Evolutionary conservation across 2,113 vertebrate species (phyloP).

Genomic region (Taurulus bubalis): DNA sequence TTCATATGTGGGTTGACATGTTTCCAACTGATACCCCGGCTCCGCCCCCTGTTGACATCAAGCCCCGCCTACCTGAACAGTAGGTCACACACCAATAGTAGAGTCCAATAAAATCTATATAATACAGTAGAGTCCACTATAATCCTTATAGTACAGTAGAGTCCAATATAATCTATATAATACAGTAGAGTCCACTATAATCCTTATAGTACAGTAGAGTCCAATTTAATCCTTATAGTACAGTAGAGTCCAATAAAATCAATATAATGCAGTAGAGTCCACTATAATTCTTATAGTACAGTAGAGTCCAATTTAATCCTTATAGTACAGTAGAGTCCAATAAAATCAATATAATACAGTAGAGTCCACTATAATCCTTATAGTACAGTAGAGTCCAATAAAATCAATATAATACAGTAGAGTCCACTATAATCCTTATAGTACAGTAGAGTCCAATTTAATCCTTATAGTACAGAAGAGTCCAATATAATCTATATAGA

Average conservation of each 20-base stretch:
- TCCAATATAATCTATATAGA: too few relatives aligned
- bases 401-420: fast-evolving
- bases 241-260: neutral
- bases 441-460: too few relatives aligned
- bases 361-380: neutral
- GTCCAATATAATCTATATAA: neutral
- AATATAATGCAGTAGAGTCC: neutral
- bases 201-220: neutral
- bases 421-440: neutral
- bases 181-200: neutral
- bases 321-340: neutral
- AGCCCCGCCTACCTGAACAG: conserved; percentile 91
- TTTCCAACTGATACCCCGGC: conserved; percentile 91
- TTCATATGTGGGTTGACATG: conserved; percentile 98
- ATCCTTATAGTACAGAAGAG: too few relatives aligned
- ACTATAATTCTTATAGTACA: neutral
- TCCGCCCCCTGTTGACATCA: conserved; percentile 91
- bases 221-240: neutral
- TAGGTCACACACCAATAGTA: conserved; percentile 54
- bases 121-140: neutral
- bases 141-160: neutral
- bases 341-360: neutral
- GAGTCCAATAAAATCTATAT: neutral
- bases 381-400: neutral
- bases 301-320: neutral